Conservation (phyloP, 2,113 vertebrate species). For the Tinamus guttatus region DNA sequence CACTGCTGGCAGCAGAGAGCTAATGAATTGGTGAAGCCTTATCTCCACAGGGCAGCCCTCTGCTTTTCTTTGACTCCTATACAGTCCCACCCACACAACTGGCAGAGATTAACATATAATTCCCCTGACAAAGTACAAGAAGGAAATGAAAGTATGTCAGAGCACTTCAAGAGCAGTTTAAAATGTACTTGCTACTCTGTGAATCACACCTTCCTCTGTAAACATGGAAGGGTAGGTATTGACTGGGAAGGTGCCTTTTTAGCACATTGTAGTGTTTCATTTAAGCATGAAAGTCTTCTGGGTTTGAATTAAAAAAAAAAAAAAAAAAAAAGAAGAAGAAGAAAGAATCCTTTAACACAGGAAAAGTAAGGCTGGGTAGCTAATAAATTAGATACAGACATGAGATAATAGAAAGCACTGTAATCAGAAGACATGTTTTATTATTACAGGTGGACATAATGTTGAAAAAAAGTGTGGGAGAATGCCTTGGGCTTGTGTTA, state of each 20-base stretch:
- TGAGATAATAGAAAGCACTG: constrained; percentile 83
- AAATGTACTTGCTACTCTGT: background rate
- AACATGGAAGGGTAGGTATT: background rate
- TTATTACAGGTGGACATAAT: constrained; percentile 92
- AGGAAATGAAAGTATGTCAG: background rate
- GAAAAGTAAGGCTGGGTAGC: constrained; percentile 74
- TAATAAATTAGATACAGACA: constrained; percentile 89
- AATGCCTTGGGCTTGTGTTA: constrained; percentile 75
- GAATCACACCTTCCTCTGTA: background rate
- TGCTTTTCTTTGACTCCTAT: background rate
- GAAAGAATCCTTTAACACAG: constrained; percentile 50
- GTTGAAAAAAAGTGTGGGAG: constrained; percentile 84
- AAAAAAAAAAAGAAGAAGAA: constrained; percentile 45
- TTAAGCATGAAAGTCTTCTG: background rate
- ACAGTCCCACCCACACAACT: background rate
- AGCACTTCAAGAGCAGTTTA: background rate
- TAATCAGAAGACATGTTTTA: constrained; percentile 89
- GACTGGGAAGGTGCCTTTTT: background rate
- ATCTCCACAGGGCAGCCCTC: background rate
- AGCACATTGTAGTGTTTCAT: background rate
- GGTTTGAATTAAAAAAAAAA: background rate
- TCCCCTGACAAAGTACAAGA: background rate
- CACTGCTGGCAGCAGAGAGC: background rate
- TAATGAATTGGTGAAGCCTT: background rate
- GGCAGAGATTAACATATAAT: background rate